These are phyloP conservation scores for Stenchaetothrips biformis DNA, from an alignment of 2,888 invertebrate species.

Conservation along the genomic window DNA sequence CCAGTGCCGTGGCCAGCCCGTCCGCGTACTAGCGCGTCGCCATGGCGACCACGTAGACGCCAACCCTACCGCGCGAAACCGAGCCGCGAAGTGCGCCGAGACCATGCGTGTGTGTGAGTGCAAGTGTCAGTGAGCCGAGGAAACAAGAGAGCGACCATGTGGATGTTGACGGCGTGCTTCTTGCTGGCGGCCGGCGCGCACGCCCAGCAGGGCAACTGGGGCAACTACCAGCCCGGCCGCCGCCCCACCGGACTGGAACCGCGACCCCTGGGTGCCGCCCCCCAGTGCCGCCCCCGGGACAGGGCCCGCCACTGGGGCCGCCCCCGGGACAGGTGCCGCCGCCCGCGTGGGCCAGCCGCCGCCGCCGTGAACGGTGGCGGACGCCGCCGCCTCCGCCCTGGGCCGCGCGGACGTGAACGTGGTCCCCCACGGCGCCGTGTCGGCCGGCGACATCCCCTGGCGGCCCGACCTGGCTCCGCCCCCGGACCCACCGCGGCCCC, in stretches of 20 bases:
- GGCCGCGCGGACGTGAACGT: conserved; percentile 6
- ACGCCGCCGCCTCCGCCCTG: conserved; percentile 7
- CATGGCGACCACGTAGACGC: too few relatives aligned
- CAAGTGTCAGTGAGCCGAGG: neutral
- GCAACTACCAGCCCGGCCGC: conserved; percentile 9
- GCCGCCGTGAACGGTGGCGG: neutral
- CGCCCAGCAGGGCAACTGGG: conserved; percentile 9
- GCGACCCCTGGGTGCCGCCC: conserved; percentile 21
- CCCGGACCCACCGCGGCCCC: neutral
- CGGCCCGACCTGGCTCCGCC: conserved; percentile 15
- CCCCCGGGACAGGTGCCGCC: neutral
- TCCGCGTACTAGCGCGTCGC: too few relatives aligned
- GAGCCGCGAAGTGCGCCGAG: neutral
- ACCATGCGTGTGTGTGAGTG: neutral
- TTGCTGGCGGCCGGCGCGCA: neutral
- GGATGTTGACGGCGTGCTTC: neutral
- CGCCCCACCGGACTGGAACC: conserved; percentile 6
- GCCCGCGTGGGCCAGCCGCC: neutral
- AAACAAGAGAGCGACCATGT: neutral
- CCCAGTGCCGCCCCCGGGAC: neutral
- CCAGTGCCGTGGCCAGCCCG: too few relatives aligned
- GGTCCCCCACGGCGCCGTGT: conserved; percentile 1
- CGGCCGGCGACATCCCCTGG: neutral
- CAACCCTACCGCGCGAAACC: too few relatives aligned
- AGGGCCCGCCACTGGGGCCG: neutral